Evolutionary conservation across 2,113 vertebrate genomes (phyloP).

Genomic region (Melospiza georgiana): DNA sequence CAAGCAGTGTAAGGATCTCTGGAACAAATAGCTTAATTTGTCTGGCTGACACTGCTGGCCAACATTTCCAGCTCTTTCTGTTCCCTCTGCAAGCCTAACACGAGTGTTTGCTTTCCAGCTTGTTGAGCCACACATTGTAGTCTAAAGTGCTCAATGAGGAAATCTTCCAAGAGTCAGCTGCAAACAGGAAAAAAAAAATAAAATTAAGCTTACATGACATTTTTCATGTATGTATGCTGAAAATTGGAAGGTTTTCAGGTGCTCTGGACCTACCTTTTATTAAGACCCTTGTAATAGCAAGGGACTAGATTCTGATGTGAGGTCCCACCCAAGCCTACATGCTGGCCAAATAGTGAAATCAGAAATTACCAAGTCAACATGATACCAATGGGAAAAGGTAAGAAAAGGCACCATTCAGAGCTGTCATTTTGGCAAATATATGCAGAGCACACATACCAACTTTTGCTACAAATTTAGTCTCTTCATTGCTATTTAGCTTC

Average conservation of each 20-base stretch:
- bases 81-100: background rate
- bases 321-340: background rate
- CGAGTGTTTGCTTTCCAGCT: background rate
- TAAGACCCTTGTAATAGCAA: background rate
- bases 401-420: background rate
- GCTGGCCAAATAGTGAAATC: background rate
- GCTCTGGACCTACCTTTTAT: background rate
- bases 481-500: background rate
- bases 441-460: background rate
- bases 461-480: background rate
- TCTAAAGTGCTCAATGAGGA: background rate
- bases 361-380: background rate
- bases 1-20: background rate
- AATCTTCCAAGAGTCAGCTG: background rate
- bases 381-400: background rate
- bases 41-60: background rate
- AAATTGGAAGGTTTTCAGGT: background rate
- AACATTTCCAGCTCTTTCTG: background rate
- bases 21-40: background rate
- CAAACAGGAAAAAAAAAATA: background rate
- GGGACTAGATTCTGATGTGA: background rate
- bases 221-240: background rate
- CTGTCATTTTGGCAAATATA: background rate
- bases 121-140: background rate
- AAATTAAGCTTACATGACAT: background rate